Conservation (phyloP, 2,113 vertebrate species). For the Chinchilla lanigera region DNA sequence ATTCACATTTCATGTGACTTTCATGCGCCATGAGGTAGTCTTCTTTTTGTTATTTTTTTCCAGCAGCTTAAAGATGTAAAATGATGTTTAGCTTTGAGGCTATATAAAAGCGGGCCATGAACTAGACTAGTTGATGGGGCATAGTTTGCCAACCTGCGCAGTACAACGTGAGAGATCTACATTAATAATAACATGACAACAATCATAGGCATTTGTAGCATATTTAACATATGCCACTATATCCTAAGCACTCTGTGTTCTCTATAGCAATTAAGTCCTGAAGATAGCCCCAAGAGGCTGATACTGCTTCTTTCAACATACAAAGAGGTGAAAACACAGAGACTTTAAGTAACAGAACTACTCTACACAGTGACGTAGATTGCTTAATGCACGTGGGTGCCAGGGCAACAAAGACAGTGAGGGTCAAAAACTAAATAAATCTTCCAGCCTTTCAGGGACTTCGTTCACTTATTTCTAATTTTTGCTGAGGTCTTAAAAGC, state of each 20-base stretch:
- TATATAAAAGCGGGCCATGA: background rate
- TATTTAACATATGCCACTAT: slow-evolving; percentile 3
- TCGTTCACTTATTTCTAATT: background rate
- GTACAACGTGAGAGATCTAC: background rate
- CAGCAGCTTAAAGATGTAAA: background rate
- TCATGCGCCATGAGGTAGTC: background rate
- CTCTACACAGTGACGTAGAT: accelerated
- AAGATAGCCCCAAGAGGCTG: background rate
- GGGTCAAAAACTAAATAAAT: background rate
- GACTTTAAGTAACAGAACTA: background rate
- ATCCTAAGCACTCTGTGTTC: background rate
- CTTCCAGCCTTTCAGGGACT: background rate
- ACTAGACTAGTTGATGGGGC: background rate
- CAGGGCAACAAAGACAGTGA: background rate
- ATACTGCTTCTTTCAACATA: background rate
- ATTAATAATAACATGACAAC: background rate
- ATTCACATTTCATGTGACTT: slow-evolving; percentile 20
- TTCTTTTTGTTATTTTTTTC: background rate
- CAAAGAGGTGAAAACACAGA: slow-evolving; percentile 12
- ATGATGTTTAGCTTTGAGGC: background rate
- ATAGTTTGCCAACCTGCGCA: background rate
- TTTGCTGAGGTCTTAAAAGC: background rate
- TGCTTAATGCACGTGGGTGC: background rate
- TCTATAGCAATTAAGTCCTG: slow-evolving; percentile 37
- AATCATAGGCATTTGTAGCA: background rate